Evolutionary conservation across 2,113 vertebrate genomes (phyloP).

Genomic region (Stictonetta naevosa): DNA sequence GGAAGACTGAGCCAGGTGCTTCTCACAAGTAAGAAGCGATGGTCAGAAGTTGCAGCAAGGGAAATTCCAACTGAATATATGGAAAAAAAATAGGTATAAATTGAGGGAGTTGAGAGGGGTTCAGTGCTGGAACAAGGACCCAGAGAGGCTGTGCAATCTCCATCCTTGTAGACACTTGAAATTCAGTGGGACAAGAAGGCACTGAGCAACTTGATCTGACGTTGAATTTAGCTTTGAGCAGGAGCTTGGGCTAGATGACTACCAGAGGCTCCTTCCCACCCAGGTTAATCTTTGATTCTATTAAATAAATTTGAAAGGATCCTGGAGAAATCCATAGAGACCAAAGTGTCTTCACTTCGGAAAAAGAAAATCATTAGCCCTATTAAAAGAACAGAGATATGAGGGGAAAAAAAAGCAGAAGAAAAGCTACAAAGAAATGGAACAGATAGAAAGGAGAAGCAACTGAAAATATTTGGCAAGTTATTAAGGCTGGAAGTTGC

Average conservation of each 20-base stretch:
- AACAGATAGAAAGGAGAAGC: neutral
- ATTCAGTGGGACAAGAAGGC: neutral
- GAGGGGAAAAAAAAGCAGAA: rapidly evolving
- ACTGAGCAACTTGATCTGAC: neutral
- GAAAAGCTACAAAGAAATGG: neutral
- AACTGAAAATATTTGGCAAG: neutral
- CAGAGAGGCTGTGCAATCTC: neutral
- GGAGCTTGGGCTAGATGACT: neutral
- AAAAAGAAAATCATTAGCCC: neutral
- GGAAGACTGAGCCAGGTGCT: neutral
- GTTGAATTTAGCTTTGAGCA: neutral
- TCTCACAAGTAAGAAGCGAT: neutral
- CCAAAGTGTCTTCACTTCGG: neutral
- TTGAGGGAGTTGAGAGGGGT: neutral
- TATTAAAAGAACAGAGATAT: neutral
- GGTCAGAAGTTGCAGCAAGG: neutral
- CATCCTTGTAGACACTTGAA: neutral
- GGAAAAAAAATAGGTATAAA: neutral
- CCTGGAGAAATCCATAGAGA: neutral
- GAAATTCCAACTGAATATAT: neutral
- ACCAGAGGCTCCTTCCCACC: neutral
- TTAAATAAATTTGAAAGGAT: neutral
- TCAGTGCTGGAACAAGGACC: neutral
- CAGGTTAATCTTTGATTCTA: neutral
- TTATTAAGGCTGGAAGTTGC: neutral